Conservation (phyloP, 2,888 invertebrate species). For the Chrysolina haemoptera region DNA sequence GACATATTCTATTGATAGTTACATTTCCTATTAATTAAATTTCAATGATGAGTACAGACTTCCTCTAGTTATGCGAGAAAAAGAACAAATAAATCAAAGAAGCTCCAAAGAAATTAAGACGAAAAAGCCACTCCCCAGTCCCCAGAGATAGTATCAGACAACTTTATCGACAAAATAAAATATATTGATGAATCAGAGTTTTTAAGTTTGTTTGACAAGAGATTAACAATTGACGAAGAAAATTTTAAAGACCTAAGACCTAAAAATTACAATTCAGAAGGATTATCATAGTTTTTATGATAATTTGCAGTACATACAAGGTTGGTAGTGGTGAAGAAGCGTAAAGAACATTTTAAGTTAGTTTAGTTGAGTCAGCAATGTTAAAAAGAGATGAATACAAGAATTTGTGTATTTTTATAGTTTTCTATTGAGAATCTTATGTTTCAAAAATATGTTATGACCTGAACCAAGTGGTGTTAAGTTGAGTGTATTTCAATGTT, state of each 20-base stretch:
- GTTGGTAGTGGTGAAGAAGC: background rate
- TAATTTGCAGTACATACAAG: background rate
- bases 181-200: constrained; percentile 9
- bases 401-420: constrained; percentile 6
- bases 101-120: constrained; percentile 21
- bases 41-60: constrained; percentile 24
- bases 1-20: constrained; percentile 17
- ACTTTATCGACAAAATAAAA: constrained; percentile 8
- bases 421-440: constrained; percentile 12
- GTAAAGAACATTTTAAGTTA: background rate
- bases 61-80: constrained; percentile 18
- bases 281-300: constrained; percentile 16
- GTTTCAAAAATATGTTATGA: background rate
- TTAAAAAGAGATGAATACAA: background rate
- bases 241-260: constrained; percentile 18
- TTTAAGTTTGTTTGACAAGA: constrained; percentile 15
- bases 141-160: background rate
- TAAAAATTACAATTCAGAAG: constrained; percentile 15
- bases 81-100: constrained; percentile 15
- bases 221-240: constrained; percentile 14
- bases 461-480: background rate
- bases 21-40: constrained; percentile 19
- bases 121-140: background rate
- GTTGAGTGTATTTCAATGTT: background rate
- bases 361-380: background rate